These are phyloP conservation scores for Hypomesus transpacificus DNA, from an alignment of 2,113 vertebrate genomes.

Conservation along the genomic window DNA sequence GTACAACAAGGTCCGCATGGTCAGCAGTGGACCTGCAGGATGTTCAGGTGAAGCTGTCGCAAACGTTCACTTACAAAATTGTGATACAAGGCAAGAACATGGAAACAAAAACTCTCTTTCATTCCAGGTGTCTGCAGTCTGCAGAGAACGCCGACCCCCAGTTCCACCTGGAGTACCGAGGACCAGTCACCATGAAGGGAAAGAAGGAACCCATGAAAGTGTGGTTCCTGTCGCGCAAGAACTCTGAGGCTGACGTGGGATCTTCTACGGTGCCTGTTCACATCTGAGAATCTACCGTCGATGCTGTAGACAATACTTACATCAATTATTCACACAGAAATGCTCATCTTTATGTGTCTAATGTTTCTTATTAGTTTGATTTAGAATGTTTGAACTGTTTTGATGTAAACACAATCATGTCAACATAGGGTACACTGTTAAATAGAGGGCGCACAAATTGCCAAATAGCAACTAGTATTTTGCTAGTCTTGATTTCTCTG, in stretches of 20 bases:
- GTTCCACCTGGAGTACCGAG: conserved; percentile 89
- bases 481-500: background rate
- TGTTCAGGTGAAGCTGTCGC: too few relatives aligned
- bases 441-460: too few relatives aligned
- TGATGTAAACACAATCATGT: background rate
- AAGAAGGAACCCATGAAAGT: conserved; percentile 99
- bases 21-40: background rate
- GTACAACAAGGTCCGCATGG: too few relatives aligned
- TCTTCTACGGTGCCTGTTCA: background rate
- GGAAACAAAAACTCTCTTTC: background rate
- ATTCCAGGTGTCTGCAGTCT: conserved; percentile 88
- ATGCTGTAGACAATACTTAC: too few relatives aligned
- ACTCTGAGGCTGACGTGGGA: conserved; percentile 72
- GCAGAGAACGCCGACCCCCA: conserved; percentile 93
- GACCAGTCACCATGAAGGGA: conserved; percentile 96
- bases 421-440: background rate
- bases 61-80: too few relatives aligned
- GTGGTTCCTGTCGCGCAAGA: conserved; percentile 94
- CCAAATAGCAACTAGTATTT: background rate
- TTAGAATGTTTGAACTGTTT: background rate
- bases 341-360: background rate
- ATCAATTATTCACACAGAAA: too few relatives aligned
- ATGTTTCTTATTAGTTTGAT: background rate
- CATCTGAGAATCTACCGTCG: too few relatives aligned
- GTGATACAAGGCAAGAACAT: too few relatives aligned